Percentiles rank a stretch among this genome's conserved stretches.
phyloP scores from a whole-genome alignment of 2,797 vertebrate genomes.

The Sparidentex hasta region DNA sequence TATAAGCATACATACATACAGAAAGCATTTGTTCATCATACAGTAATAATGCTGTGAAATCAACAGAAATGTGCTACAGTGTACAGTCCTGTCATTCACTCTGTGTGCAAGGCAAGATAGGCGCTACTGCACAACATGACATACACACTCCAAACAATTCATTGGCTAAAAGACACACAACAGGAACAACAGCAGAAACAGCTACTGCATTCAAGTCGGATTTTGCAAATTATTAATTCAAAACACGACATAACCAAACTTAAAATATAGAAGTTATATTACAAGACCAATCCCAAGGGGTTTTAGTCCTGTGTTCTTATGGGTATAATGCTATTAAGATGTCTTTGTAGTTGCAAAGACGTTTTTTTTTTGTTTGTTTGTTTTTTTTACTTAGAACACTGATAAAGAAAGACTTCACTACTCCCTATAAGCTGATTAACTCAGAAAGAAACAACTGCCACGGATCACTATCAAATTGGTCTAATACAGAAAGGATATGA shows the following conservation, averaged over 20 bases:
- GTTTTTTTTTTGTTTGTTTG: too few species aligned
- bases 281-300: neutral
- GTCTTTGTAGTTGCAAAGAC: neutral
- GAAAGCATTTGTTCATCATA: neutral
- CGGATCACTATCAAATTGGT: neutral
- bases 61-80: neutral
- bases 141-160: too few species aligned
- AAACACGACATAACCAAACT: too few species aligned
- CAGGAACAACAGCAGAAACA: too few species aligned
- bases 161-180: too few species aligned
- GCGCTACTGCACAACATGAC: too few species aligned
- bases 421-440: neutral
- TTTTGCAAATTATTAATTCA: too few species aligned
- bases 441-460: neutral
- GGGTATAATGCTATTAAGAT: neutral
- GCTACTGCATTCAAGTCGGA: too few species aligned
- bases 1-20: neutral
- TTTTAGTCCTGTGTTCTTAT: neutral
- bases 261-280: neutral
- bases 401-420: neutral
- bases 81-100: too few species aligned
- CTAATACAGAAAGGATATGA: neutral
- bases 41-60: neutral
- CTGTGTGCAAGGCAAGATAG: too few species aligned
- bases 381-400: neutral